Evolutionary conservation across 1,140 invertebrate species (phyloP), one percentile per base, ranked within the genome.

Genomic region (Metopolophium dirhodum): DNA sequence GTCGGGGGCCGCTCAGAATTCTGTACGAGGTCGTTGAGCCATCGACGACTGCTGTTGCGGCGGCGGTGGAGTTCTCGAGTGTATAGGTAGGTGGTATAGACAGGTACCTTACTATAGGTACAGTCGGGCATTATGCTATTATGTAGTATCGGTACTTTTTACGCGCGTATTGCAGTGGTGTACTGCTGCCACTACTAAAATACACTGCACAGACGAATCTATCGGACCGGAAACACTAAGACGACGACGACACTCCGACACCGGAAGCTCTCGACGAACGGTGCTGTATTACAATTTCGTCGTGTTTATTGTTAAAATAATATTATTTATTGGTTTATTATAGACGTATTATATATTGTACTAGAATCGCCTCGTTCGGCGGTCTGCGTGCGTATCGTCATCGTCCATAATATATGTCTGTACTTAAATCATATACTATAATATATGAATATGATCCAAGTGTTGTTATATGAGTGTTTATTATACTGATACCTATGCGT

Each of bases 11-110:
- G 51, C 9, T 41, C 22, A 45, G 47, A 88, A 51, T 35, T 18
- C 23, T 61, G 23, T 41, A 45, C 37, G 35, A 90, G 88, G 88
- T 90, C 88, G 26, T 90, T 90, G 88, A 61, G 88, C 88, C 57
- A 30, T 90, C 54, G 54, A 20, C 30, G n/a, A 85, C 37, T 23
- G 37, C 83, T 68, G 30, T n/a, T 68, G 61, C 30, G 30, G n/a
- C 30, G 9, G 57, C 2, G 47, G 30, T 49, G 26, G 61, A n/a
- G 23, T 35, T 88, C 87, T 88, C n/a, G 87, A 51, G 47, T 77
- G 61, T 30, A 77, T 77, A n/a, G n/a, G 47, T 88, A 37, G 37
- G 37, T 41, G 37, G 22, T 83, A 23, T 83, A 41, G 7, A 7
- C 77, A 82, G 35, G 37, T 83, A 85, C 37, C 37, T 85, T 86